phyloP scores from a whole-genome alignment of 2,113 vertebrate species.

The Dicaeum eximium region DNA sequence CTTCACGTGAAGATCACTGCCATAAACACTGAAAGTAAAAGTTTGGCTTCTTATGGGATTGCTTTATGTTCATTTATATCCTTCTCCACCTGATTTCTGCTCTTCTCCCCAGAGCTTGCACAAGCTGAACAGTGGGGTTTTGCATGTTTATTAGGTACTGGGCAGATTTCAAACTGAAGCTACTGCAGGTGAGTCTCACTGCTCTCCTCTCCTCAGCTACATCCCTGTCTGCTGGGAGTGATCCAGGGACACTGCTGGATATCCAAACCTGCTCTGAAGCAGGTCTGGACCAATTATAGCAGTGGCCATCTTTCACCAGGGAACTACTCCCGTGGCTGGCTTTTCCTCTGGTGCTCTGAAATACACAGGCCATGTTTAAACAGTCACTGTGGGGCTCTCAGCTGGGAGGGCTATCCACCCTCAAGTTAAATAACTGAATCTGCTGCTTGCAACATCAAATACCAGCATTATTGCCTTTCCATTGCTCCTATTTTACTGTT shows the following conservation, averaged over 20 bases:
- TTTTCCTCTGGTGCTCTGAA: neutral
- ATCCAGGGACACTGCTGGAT: neutral
- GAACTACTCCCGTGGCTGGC: neutral
- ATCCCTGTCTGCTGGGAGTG: neutral
- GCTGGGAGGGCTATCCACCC: neutral
- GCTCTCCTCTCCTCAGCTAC: neutral
- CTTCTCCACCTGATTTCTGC: neutral
- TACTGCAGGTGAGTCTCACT: neutral
- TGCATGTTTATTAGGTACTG: neutral
- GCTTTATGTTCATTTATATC: neutral
- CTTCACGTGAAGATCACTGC: neutral
- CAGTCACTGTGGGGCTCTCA: neutral
- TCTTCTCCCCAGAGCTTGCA: neutral
- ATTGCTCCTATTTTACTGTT: neutral
- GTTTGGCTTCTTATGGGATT: neutral
- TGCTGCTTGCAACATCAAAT: neutral
- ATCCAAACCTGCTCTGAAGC: neutral
- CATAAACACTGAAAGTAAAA: neutral
- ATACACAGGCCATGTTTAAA: neutral
- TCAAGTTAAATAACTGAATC: neutral
- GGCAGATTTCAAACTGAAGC: neutral
- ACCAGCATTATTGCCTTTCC: neutral
- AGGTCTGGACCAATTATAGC: neutral
- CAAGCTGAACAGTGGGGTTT: neutral
- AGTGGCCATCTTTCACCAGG: neutral